Base-by-base conservation (phyloP, 2,888 invertebrate species). In the Agonopterix alstromeriana region DNA sequence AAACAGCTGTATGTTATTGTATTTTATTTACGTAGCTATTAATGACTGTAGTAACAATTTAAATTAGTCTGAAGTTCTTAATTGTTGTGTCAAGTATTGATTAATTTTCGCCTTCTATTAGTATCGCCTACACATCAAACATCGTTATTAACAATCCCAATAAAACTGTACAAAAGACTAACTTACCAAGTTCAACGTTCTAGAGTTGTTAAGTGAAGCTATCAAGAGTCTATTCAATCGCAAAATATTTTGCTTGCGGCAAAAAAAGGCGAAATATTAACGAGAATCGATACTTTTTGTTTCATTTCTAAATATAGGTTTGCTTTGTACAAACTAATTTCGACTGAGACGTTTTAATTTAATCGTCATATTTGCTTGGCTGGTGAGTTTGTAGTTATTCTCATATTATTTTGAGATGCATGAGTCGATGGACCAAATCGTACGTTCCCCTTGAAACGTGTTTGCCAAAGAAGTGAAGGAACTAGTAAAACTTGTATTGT, bases 231-330 rank as follows among this genome's bases (percentile, higher is more conserved):
- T 63, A 67, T 76, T 78, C 73, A 77, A 79, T 76, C 72, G 75
- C 74, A 74, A 78, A 79, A 79, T 73, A 80, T 75, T 64, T 71
- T 59, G 76, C 73, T 66, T 56, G 68, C 65, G 65, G 78, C 75
- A 70, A 76, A 79, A n/a, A 77, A 78, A 79, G 76, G 73, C 74
- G 77, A 80, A 82, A 79, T 81, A 71, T 82, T 82, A 79, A 82
- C 74, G 72, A 77, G 76, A 68, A 70, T 65, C 59, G 55, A 70
- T 65, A 69, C 73, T 76, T 82, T 82, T 81, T 79, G 73, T 73
- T 75, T 75, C 65, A 63, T 56, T 65, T 64, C 70, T 73, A 73
- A 71, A 77, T 76, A 75, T 70, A 71, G 67, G 60, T 58, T 55
- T 54, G 56, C 63, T 67, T 67, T 65, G 58, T 67, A 65, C 63